Percentiles rank a stretch among this genome's conserved stretches.
Conservation (phyloP, 2,888 invertebrate genomes). For the Cryptocephalus primarius region DNA sequence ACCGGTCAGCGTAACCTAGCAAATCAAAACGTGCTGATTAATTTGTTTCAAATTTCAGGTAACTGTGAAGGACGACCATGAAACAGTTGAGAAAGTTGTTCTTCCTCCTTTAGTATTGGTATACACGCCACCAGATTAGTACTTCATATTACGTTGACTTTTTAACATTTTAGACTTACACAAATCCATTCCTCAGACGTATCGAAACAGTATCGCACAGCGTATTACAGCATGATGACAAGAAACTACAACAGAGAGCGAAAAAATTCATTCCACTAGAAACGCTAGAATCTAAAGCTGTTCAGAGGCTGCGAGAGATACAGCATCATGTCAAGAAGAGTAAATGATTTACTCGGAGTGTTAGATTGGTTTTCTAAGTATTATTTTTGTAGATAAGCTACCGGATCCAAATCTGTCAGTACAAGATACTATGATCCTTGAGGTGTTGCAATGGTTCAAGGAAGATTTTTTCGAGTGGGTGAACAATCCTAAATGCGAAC, state of each 20-base stretch:
- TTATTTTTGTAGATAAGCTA: constrained; percentile 18
- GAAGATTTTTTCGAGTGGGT: constrained; percentile 87
- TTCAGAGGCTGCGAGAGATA: constrained; percentile 47
- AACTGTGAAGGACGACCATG: too few species aligned
- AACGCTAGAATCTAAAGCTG: constrained; percentile 52
- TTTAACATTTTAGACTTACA: constrained; percentile 19
- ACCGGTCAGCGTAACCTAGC: neutral
- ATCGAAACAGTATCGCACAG: constrained; percentile 26
- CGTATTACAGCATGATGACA: constrained; percentile 51
- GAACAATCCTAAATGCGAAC: constrained; percentile 60
- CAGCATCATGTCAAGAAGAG: constrained; percentile 50
- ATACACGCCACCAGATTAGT: neutral
- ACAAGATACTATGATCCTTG: constrained; percentile 65
- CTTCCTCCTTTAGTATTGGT: neutral
- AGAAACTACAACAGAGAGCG: constrained; percentile 52
- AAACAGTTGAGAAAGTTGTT: neutral
- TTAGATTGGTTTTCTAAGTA: neutral
- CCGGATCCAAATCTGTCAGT: constrained; percentile 34
- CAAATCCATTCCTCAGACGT: constrained; percentile 24
- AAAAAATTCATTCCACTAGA: constrained; percentile 55
- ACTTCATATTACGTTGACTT: neutral
- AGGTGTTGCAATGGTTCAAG: constrained; percentile 88
- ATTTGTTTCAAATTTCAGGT: neutral
- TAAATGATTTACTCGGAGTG: constrained; percentile 17
- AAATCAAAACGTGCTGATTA: neutral